These are phyloP conservation scores for Hemicrepidius hirtus DNA, from an alignment of 2,888 invertebrate species.

Conservation along the genomic window DNA sequence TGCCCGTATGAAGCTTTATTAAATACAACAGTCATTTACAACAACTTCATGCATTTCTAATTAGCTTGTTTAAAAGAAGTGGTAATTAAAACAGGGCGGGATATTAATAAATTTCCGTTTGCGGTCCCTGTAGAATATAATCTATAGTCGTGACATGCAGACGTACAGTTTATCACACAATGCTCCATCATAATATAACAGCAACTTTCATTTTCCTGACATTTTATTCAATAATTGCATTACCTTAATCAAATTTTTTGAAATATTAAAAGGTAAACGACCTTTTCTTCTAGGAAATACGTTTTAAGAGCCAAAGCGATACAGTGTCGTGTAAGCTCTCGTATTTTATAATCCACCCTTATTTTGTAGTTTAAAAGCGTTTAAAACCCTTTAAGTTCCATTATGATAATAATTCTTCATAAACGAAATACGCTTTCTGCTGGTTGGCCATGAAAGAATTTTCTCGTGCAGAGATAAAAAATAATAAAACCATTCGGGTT, in stretches of 20 bases:
- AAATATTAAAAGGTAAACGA: slow-evolving; percentile 11
- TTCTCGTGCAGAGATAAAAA: slow-evolving; percentile 7
- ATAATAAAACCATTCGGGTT: slow-evolving; percentile 21
- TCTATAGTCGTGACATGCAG: slow-evolving; percentile 4
- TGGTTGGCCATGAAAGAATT: not conserved
- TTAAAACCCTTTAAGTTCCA: not conserved
- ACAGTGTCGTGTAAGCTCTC: not conserved
- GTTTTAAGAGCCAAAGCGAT: not conserved
- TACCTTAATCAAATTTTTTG: slow-evolving; percentile 19
- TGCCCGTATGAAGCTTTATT: not conserved
- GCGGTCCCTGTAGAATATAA: not conserved
- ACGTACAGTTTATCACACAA: slow-evolving; percentile 15
- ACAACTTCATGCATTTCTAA: not conserved
- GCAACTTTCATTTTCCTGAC: slow-evolving; percentile 24
- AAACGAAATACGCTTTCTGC: not conserved
- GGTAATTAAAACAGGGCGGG: slow-evolving; percentile 21
- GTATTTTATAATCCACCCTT: not conserved
- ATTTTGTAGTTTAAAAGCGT: slow-evolving; percentile 1
- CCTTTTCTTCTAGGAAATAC: not conserved
- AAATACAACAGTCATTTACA: not conserved
- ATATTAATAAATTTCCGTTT: slow-evolving; percentile 23
- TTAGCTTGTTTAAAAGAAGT: slow-evolving; percentile 4
- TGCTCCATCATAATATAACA: slow-evolving; percentile 17
- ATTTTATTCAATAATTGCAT: slow-evolving; percentile 27
- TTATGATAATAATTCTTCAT: not conserved